These are phyloP conservation scores for Scopus umbretta DNA, from an alignment of 2,113 vertebrate genomes.

Conservation along the genomic window DNA sequence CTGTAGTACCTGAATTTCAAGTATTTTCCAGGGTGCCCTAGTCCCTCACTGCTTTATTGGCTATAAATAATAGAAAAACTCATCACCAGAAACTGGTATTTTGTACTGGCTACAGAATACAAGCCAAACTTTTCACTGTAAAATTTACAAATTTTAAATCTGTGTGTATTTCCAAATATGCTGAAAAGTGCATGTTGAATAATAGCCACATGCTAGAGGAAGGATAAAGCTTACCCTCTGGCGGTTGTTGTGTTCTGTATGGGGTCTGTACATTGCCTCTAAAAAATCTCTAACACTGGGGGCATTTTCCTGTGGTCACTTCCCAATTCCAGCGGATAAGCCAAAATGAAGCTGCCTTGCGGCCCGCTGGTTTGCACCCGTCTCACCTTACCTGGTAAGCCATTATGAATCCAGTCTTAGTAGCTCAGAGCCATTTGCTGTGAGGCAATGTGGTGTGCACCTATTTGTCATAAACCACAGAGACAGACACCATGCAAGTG, in stretches of 20 bases:
- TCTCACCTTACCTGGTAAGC: background rate
- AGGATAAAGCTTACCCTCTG: background rate
- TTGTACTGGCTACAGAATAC: background rate
- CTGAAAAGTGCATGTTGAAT: background rate
- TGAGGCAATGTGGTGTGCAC: rapidly evolving
- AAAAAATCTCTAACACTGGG: background rate
- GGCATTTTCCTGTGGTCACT: background rate
- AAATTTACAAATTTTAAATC: background rate
- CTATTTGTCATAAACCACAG: background rate
- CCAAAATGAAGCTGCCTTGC: background rate
- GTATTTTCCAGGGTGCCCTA: background rate
- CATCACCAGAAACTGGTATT: background rate
- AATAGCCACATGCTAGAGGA: background rate
- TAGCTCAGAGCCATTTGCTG: background rate
- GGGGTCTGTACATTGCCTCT: background rate
- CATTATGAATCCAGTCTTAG: background rate
- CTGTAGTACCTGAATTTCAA: background rate
- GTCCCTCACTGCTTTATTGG: background rate
- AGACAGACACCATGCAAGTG: background rate
- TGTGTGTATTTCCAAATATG: background rate
- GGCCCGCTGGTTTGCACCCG: background rate
- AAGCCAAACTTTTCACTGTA: background rate
- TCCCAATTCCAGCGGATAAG: background rate
- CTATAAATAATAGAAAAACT: background rate
- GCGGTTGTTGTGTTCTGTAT: background rate